Evolutionary conservation across 2,113 vertebrate species (phyloP), one percentile per base, ranked within the genome.

Genomic region (Sorex fumeus): DNA sequence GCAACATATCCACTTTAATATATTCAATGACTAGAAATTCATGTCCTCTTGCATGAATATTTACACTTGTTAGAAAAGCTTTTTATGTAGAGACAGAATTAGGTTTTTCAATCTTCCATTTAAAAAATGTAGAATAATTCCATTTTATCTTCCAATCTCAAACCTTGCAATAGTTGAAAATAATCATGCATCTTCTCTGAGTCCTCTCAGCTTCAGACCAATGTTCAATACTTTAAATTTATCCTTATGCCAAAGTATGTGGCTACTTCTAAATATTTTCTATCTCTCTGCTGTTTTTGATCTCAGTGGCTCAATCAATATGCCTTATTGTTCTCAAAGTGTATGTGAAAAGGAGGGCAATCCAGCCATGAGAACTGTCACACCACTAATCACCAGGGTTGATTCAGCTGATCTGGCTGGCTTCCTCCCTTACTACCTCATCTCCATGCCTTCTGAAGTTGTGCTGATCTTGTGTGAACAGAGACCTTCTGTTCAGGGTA

Each of bases 151-250:
- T 74, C 4, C 21, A 72, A 28, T 27, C 43, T 80, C n/a, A 87
- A 23, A 69, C 1, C 9, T 80, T 83, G 16, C 30, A 57, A 10
- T 80, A 21, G 81, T 67, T 90, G 28, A 80, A 32, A 16, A 84
- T 5, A 69, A 16, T 15, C 4, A 36, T 34, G 2, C 5, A 25
- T 83, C n/a, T 77, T 77, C 32, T 89, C 30, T 87, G 47, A 75
- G 23, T 62, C 12, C 50, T 47, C 60, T 53, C 67, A 43, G 80
- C 13, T 89, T 36, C 19, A 86, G 15, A 34, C 6, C 34, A 64
- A 21, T 72, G 90, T 87, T 87, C 28, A 70, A 6, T 81, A 89
- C 27, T 21, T 94, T 89, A 45, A 13, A n/a, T 77, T 60, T 77
- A 40, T 72, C 11, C 7, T 84, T 13, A 57, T 76, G 15, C n/a